Evolutionary conservation across 2,888 invertebrate genomes (phyloP).

Genomic region (Torymus auratus): DNA sequence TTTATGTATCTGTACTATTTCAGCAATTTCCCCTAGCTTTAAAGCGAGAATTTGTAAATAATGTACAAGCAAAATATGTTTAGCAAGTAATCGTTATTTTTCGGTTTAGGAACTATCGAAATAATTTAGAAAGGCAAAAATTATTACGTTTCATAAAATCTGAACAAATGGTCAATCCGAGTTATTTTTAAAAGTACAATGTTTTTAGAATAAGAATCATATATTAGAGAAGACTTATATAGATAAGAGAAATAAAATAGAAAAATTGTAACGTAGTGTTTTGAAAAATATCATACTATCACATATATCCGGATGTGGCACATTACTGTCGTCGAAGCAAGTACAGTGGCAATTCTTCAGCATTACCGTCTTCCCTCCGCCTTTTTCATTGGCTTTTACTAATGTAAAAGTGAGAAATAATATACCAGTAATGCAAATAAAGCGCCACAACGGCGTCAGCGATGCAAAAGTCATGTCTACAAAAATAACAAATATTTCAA

Average conservation of each 20-base stretch:
- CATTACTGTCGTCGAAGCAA: slow-evolving; percentile 36
- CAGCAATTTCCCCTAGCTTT: no score
- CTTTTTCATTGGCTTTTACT: slow-evolving; percentile 9
- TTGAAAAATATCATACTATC: slow-evolving; percentile 18
- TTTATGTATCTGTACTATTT: no score
- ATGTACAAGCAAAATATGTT: no score
- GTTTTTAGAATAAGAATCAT: no score
- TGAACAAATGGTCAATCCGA: no score
- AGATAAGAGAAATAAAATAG: background rate
- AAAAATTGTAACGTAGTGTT: background rate
- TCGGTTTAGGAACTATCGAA: no score
- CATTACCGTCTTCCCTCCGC: background rate
- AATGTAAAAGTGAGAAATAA: background rate
- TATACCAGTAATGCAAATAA: background rate
- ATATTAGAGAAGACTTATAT: no score
- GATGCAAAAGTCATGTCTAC: slow-evolving; percentile 8
- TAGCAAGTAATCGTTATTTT: no score
- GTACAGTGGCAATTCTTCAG: slow-evolving; percentile 42
- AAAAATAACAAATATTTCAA: background rate
- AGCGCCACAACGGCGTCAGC: background rate
- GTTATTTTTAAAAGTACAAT: no score
- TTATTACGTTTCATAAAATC: no score
- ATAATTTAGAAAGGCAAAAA: no score
- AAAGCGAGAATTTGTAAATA: no score
- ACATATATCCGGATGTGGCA: slow-evolving; percentile 24